Evolutionary conservation across 2,888 invertebrate species (phyloP), one percentile per base, ranked within the genome.

Genomic region (Phragmatobia fuliginosa): DNA sequence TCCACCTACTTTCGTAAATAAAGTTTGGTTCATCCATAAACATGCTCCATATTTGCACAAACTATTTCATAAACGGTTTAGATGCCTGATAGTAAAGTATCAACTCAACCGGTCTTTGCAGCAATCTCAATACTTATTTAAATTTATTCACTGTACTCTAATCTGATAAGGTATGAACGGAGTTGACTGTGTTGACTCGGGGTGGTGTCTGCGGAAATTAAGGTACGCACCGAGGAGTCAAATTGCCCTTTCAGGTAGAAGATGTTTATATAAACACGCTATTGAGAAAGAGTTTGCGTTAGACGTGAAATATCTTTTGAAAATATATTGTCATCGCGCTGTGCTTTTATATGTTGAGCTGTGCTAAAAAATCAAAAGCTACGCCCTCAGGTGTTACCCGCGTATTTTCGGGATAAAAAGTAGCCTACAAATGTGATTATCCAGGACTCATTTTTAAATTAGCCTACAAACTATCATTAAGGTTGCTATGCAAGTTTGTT

Each of bases 101-200:
- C 25, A 36, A n/a, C 60, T 18, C 36, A 61, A 61, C 33, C 36
- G 25, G 25, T 36, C 52, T 28, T 25, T 14, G 2, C 25, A 61
- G 60, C 38, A 7, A 36, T 3, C 16, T 38, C 25, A 18, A 25
- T 38, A 49, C 67, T 68, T 80, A 80, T 78, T 80, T 80, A 79
- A 80, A 79, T 79, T 70, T 80, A 78, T 73, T 73, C 76, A 76
- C 70, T 45, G 59, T 67, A 78, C 72, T 72, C 25, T 76, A 78
- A 79, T 73, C 76, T 73, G 79, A 78, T 79, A 79, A 74, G 68
- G 59, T 78, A 49, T 18, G 21, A 41, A 45, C 49, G 62, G 45
- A 59, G 41, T 18, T 41, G 31, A 28, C 41, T 41, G 41, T 62
- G 28, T 41, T 31, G 21, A 65, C 64, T 70, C 66, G 62, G 59